Evolutionary conservation across 2,797 vertebrate genomes (phyloP).

Genomic region (Arctocebus calabarensis): DNA sequence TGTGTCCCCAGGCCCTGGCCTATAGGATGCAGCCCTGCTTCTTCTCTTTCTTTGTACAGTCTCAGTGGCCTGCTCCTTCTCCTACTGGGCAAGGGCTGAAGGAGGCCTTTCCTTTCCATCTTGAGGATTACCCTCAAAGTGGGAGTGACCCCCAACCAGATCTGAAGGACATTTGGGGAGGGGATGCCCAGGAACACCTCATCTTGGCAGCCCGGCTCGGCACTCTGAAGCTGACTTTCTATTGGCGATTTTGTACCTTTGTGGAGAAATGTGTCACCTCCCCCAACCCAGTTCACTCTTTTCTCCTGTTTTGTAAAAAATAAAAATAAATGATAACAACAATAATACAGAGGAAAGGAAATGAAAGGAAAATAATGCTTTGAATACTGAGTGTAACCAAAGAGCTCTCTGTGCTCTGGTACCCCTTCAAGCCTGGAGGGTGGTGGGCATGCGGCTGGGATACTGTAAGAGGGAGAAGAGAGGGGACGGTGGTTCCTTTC

Average conservation of each 20-base stretch:
- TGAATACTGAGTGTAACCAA: neutral
- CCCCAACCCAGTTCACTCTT: conserved; percentile 75
- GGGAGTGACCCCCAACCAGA: neutral
- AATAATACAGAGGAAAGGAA: neutral
- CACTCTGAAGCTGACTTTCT: conserved; percentile 70
- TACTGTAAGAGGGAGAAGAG: neutral
- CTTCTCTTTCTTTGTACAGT: conserved; percentile 71
- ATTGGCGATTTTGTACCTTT: conserved; percentile 83
- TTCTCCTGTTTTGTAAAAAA: conserved; percentile 82
- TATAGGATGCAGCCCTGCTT: conserved; percentile 21
- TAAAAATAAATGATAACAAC: conserved; percentile 68
- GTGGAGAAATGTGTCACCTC: conserved; percentile 80
- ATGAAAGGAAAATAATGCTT: conserved; percentile 19
- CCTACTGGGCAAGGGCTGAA: conserved; percentile 68
- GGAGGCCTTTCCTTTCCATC: conserved; percentile 43
- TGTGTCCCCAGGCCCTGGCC: conserved; percentile 49
- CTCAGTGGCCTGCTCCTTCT: conserved; percentile 69
- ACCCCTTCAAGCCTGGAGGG: neutral
- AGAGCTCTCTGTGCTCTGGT: neutral
- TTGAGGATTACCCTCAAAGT: neutral
- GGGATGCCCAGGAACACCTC: neutral
- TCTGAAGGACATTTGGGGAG: conserved; percentile 35
- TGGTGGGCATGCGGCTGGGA: neutral
- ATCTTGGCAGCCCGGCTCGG: neutral
- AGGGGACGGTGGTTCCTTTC: neutral